phyloP scores from a whole-genome alignment of 37 sponge, comb jelly and placozoan species.

The Amphimedon queenslandica region DNA sequence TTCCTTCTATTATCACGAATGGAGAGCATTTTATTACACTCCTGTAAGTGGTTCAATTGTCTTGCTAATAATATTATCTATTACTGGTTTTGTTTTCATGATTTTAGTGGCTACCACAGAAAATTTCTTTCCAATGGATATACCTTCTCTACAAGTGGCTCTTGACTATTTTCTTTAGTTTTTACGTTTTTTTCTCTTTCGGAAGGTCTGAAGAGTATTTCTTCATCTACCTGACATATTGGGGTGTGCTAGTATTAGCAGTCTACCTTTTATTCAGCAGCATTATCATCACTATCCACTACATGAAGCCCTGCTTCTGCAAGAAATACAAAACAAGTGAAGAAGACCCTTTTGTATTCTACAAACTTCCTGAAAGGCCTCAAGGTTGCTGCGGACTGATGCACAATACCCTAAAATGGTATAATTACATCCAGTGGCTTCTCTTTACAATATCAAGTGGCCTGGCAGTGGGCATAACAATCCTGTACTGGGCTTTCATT shows the following conservation, averaged over 20 bases:
- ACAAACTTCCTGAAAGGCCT: background rate
- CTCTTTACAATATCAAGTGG: conserved; percentile 26
- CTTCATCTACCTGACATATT: conserved; percentile 70
- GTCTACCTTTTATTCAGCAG: conserved; percentile 48
- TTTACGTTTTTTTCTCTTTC: too few relatives aligned
- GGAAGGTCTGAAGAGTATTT: too few relatives aligned
- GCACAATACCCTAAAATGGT: conserved; percentile 44
- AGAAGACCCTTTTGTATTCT: background rate
- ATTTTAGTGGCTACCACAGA: conserved; percentile 68
- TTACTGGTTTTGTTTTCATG: too few relatives aligned
- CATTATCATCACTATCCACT: conserved; percentile 17
- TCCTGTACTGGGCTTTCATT: conserved; percentile 64
- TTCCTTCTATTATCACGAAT: too few relatives aligned
- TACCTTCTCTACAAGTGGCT: conserved; percentile 55
- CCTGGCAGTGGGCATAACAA: conserved; percentile 7
- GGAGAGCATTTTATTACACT: too few relatives aligned
- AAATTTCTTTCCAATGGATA: conserved; percentile 34
- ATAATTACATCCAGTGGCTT: conserved; percentile 67
- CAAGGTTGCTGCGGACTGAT: conserved; percentile 20
- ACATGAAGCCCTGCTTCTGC: conserved; percentile 16
- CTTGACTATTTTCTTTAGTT: conserved; percentile 35
- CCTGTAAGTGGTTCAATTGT: too few relatives aligned
- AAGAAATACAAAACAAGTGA: too few relatives aligned
- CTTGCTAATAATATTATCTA: too few relatives aligned
- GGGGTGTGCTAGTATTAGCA: conserved; percentile 31